Conservation (phyloP, 1,140 invertebrate genomes). For the Venturia canescens region DNA sequence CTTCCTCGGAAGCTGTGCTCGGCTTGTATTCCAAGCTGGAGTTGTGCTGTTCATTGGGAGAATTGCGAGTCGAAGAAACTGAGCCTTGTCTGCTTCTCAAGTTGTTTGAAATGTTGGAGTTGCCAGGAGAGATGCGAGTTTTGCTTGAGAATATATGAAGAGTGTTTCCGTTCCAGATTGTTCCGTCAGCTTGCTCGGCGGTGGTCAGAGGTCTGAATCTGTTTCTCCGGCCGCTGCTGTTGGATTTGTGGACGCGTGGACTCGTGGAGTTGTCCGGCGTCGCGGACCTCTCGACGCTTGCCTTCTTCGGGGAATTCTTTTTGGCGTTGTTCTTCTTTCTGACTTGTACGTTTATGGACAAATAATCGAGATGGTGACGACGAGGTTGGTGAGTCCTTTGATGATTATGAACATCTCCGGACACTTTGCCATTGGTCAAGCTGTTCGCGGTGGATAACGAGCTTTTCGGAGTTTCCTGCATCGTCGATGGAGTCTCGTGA, state of each 20-base stretch:
- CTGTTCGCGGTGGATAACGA: slow-evolving; percentile 45
- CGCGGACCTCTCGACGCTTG: slow-evolving; percentile 43
- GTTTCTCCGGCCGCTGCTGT: slow-evolving; percentile 77
- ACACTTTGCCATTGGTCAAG: slow-evolving; percentile 61
- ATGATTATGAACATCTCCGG: slow-evolving; percentile 75
- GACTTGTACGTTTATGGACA: slow-evolving; percentile 51
- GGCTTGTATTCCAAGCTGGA: slow-evolving; percentile 79
- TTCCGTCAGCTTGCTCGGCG: slow-evolving; percentile 73
- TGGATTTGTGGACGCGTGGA: slow-evolving; percentile 65
- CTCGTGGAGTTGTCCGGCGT: slow-evolving; percentile 58
- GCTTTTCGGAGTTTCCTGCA: not conserved
- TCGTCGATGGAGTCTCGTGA: slow-evolving; percentile 49
- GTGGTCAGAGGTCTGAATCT: slow-evolving; percentile 66
- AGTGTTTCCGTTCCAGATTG: slow-evolving; percentile 82
- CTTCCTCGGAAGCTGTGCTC: slow-evolving; percentile 86
- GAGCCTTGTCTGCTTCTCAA: too few species aligned
- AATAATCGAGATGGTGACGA: slow-evolving; percentile 53
- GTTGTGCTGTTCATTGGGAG: slow-evolving; percentile 54
- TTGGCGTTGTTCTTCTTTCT: slow-evolving; percentile 59
- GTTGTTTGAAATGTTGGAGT: slow-evolving; percentile 58
- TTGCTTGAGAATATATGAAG: slow-evolving; percentile 80
- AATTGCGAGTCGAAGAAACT: not conserved
- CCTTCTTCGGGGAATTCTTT: slow-evolving; percentile 47
- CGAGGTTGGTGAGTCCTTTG: slow-evolving; percentile 28
- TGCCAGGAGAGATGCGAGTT: slow-evolving; percentile 77